Percentiles rank a stretch among this genome's conserved stretches.
Evolutionary conservation across 1,140 invertebrate species (phyloP).

Genomic region (Aphelenchoides besseyi): DNA sequence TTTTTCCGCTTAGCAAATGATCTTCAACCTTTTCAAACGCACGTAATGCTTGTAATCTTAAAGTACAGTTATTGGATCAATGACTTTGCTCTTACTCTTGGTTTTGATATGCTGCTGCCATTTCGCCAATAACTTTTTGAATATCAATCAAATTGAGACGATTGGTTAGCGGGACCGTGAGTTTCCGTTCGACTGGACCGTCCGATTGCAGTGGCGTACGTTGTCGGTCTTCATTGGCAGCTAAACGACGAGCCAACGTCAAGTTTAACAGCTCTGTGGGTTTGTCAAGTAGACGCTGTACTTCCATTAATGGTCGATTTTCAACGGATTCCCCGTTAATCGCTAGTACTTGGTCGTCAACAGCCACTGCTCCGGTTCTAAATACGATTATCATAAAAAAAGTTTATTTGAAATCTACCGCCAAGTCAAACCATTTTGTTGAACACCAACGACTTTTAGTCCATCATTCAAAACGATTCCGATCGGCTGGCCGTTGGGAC

Average conservation of each 20-base stretch:
- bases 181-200: conserved; percentile 7
- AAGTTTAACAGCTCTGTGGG: neutral
- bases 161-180: neutral
- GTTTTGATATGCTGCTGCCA: neutral
- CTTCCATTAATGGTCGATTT: neutral
- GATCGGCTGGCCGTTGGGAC: neutral
- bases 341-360: neutral
- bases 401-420: neutral
- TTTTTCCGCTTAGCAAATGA: neutral
- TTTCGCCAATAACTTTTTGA: conserved; percentile 8
- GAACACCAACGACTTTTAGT: neutral
- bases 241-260: neutral
- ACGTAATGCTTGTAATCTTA: conserved; percentile 5
- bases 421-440: neutral
- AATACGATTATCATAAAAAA: conserved; percentile 9
- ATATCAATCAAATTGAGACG: conserved; percentile 14
- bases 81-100: neutral
- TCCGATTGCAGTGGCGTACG: neutral
- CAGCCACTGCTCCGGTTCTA: conserved; percentile 1
- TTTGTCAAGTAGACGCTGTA: neutral
- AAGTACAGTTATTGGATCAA: neutral
- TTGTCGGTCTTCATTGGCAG: neutral
- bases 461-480: conserved; percentile 2
- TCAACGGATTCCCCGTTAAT: neutral
- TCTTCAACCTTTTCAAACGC: conserved; percentile 18